Evolutionary conservation across 2,797 vertebrate genomes (phyloP).

Genomic region (Syngnathus rostellatus): DNA sequence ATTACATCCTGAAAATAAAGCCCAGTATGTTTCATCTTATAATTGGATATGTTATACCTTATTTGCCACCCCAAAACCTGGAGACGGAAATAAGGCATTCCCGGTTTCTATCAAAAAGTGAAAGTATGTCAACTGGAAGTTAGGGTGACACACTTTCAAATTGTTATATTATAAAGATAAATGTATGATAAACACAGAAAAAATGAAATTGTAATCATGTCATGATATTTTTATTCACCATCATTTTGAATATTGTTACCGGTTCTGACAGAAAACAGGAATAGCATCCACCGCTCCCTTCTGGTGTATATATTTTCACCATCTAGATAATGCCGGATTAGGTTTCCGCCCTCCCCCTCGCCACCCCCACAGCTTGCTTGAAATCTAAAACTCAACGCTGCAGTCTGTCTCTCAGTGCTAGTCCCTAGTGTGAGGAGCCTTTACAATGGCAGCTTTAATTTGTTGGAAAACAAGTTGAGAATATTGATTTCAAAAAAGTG

Average conservation of each 20-base stretch:
- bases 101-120: constrained; percentile 27
- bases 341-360: constrained; percentile 28
- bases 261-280: constrained; percentile 38
- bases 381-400: constrained; percentile 58
- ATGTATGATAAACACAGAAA: constrained; percentile 17
- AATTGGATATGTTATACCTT: background rate
- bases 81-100: background rate
- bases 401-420: constrained; percentile 38
- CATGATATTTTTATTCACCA: constrained; percentile 33
- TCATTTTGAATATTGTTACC: constrained; percentile 27
- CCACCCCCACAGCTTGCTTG: constrained; percentile 24
- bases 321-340: constrained; percentile 52
- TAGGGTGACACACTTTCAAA: constrained; percentile 28
- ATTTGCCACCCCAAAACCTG: background rate
- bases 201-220: constrained; percentile 38
- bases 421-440: constrained; percentile 52
- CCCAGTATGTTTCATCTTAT: too few relatives aligned
- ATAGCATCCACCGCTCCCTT: constrained; percentile 37
- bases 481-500: constrained; percentile 70
- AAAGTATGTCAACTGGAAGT: constrained; percentile 41
- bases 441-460: constrained; percentile 72
- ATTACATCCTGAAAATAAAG: too few relatives aligned
- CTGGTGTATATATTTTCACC: constrained; percentile 27
- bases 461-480: constrained; percentile 71
- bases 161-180: constrained; percentile 24